These are phyloP conservation scores for Apus apus DNA, from an alignment of 2,113 vertebrate genomes.

Conservation along the genomic window DNA sequence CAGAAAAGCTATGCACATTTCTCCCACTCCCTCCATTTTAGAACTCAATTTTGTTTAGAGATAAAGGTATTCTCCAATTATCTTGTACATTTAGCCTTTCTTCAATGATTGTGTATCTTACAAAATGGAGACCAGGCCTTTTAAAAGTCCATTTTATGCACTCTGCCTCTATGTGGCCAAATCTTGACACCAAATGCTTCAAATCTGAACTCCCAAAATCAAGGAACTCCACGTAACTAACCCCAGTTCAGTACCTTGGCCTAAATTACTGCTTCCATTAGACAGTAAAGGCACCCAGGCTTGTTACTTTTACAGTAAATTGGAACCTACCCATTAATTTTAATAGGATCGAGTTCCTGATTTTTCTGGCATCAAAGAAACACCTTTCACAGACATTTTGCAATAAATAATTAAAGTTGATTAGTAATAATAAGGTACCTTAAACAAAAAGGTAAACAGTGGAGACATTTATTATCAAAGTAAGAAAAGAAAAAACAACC, in stretches of 20 bases:
- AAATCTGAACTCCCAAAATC: neutral
- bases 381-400: conserved; percentile 36
- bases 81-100: neutral
- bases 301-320: conserved; percentile 14
- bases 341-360: conserved; percentile 44
- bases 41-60: neutral
- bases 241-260: neutral
- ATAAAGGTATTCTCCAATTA: neutral
- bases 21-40: neutral
- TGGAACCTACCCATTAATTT: conserved; percentile 48
- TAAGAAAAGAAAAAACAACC: conserved; percentile 72
- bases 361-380: conserved; percentile 27
- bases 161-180: neutral
- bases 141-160: neutral
- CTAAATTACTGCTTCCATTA: neutral
- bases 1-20: neutral
- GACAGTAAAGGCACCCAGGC: neutral
- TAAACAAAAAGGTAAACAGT: conserved; percentile 69
- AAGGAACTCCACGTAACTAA: neutral
- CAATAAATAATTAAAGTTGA: conserved; percentile 70
- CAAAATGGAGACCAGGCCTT: neutral
- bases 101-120: neutral
- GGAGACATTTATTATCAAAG: conserved; percentile 73
- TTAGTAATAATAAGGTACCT: conserved; percentile 69
- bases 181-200: neutral